Conservation (phyloP, 2,113 vertebrate species). For the Nibea albiflora region DNA sequence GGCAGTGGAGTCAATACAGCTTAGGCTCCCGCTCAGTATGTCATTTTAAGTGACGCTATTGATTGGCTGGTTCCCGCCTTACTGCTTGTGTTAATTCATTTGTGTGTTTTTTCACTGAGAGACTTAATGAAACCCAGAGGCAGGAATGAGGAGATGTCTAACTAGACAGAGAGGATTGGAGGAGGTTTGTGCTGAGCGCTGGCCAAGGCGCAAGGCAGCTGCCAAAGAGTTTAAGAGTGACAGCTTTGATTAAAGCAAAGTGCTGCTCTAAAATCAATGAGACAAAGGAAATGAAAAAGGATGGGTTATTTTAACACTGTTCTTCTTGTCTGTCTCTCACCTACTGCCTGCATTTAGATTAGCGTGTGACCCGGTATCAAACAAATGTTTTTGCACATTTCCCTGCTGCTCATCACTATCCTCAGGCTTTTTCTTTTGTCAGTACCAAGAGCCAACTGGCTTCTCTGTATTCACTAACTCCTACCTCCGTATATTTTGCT, state of each 20-base stretch:
- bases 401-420: not conserved
- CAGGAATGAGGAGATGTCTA: not conserved
- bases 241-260: constrained; percentile 8
- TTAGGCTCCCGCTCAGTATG: not conserved
- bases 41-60: constrained; percentile 47
- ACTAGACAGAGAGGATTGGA: not conserved
- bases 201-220: not conserved
- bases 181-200: not conserved
- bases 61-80: constrained; percentile 44
- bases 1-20: constrained; percentile 21
- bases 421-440: not conserved
- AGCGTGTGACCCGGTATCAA: not conserved
- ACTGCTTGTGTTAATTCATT: constrained; percentile 27
- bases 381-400: not conserved
- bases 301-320: too few relatives aligned
- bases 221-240: not conserved
- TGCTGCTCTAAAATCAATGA: constrained; percentile 5
- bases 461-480: not conserved
- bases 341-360: not conserved
- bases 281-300: not conserved
- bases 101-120: constrained; percentile 16
- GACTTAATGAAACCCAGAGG: constrained; percentile 46
- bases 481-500: not conserved
- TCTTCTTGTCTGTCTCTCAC: not conserved
- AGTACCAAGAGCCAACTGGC: not conserved